Evolutionary conservation across 2,888 invertebrate species (phyloP), one percentile per base, ranked within the genome.

Genomic region (Lycaena phlaeas): DNA sequence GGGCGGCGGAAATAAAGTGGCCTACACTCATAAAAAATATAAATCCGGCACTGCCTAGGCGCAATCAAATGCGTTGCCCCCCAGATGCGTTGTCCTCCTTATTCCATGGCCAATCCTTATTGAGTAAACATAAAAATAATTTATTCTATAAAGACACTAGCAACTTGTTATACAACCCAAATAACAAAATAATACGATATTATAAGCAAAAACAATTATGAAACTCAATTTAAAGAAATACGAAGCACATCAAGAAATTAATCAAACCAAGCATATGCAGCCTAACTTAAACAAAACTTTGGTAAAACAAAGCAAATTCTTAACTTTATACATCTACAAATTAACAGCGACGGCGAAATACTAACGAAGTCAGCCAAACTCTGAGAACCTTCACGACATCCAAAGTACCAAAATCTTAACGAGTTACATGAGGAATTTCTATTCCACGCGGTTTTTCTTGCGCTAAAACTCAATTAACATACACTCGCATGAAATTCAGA

Each of bases 401-500:
- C 6, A 15, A 30, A 30, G 2, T 22, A 39, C 36, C 30, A 38
- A 54, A 59, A 61, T 63, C 63, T 62, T 63, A 63, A 62, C 60
- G 58, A 67, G 63, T 54, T 53, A 50, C 46, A 44, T 51, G 50
- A n/a, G n/a, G 53, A 52, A 59, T 55, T 54, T 51, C 53, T 52
- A 54, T 55, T 55, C 56, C 52, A 56, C 54, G 55, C 53, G 54
- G 66, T 75, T 77, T 77, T 78, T 76, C 72, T 64, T 61, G 56
- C 56, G 53, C 52, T 48, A 51, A 64, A 72, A 73, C 68, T 54
- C 58, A 61, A 77, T 78, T 75, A 69, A 61, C 77, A 79, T 77
- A 73, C 72, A 64, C 67, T 52, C 54, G 56, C 63, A 76, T 78
- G 78, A 78, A 79, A 81, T 76, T 72, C 76, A 68, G 74, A 76